phyloP scores from a whole-genome alignment of 2,888 invertebrate genomes.

The Laspeyria flexula region DNA sequence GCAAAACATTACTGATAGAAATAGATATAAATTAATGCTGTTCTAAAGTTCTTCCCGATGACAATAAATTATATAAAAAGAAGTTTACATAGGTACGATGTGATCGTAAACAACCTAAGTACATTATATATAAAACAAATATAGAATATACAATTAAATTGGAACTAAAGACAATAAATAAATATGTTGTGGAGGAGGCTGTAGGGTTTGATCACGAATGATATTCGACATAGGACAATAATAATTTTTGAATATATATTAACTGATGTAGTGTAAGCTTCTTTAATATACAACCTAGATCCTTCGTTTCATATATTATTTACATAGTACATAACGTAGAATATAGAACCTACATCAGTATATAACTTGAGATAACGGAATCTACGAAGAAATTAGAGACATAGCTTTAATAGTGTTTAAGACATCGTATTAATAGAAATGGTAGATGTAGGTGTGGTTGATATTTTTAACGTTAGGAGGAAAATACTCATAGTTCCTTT shows the following conservation, averaged over 20 bases:
- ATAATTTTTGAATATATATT: conserved; percentile 57
- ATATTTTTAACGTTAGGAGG: conserved; percentile 39
- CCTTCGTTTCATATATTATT: conserved; percentile 32
- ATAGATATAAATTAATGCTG: conserved; percentile 33
- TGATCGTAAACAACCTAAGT: conserved; percentile 21
- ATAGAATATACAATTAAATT: conserved; percentile 2
- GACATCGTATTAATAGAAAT: conserved; percentile 43
- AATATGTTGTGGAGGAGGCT: background rate
- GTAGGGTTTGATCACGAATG: background rate
- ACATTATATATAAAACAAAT: conserved; percentile 5
- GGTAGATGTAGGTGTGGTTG: conserved; percentile 47
- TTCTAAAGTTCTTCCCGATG: conserved; percentile 34
- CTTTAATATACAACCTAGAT: conserved; percentile 42
- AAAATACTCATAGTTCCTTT: conserved; percentile 33
- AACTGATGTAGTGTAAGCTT: conserved; percentile 48
- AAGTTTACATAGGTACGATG: conserved; percentile 20
- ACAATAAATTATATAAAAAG: conserved; percentile 30
- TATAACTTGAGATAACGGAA: conserved; percentile 19
- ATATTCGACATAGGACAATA: conserved; percentile 30
- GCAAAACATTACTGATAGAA: conserved; percentile 29
- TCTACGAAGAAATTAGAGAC: conserved; percentile 65
- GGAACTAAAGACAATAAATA: conserved; percentile 12
- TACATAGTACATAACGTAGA: conserved; percentile 10
- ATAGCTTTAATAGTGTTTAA: conserved; percentile 82
- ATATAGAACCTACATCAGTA: conserved; percentile 17